Evolutionary conservation across 2,888 invertebrate species (phyloP), one percentile per base, ranked within the genome.

Genomic region (Pantelozetes paolii): DNA sequence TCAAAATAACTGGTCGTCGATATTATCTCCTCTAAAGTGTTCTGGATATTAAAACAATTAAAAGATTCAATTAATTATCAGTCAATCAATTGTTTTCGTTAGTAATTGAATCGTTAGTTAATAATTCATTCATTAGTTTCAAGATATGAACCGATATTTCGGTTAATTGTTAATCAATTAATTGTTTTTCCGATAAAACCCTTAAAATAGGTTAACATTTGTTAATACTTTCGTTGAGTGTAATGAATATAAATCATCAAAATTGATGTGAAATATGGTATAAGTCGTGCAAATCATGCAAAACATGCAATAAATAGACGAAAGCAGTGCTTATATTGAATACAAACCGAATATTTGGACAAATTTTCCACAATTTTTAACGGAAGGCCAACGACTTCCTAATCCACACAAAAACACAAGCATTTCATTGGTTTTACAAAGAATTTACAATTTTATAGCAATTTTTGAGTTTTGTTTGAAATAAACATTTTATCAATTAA

Each of bases 1-100:
- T 97, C 95, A 77, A 96, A 87, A 84, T 97, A 97, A 9, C 92
- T 92, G 81, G 92, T 94, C 13, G 95, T 92, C 70, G 95, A 91
- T 75, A 94, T 88, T 81, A 95, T 89, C 82, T 97, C 95, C 78
- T 90, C 89, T 78, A 89, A 86, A 76, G 91, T 90, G 83, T 88
- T 91, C 92, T 94, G 88, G 83, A 83, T 84, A 57, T 59, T 26
- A 20, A n/a, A n/a, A n/a, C n/a, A n/a, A n/a, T n/a, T n/a, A n/a
- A n/a, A n/a, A n/a, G n/a, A n/a, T n/a, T 42, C 36, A 13, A 11
- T 42, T 42, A 48, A 26, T 71, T 11, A 48, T 50, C 18, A 32
- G n/a, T 67, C 11, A 20, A 8, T 40, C 69, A n/a, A n/a, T n/a
- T n/a, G n/a, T n/a, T n/a, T n/a, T n/a, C n/a, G n/a, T n/a, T n/a